A percentile compares a stretch with the other conserved stretches of the same genome.
Conservation (phyloP, 1,140 invertebrate genomes). For the Drosophila auraria region DNA sequence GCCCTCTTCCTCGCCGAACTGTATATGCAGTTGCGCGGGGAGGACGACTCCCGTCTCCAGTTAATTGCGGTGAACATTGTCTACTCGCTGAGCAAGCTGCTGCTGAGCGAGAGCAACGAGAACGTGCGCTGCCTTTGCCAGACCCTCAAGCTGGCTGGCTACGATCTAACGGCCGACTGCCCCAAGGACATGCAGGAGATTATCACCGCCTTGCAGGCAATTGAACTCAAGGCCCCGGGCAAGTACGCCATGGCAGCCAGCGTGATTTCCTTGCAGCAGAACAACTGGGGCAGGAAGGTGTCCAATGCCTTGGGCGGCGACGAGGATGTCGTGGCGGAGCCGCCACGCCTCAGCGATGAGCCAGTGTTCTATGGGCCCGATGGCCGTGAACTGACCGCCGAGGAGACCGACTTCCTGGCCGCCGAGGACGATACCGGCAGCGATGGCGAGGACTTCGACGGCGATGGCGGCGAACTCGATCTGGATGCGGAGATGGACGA, state of each 20-base stretch:
- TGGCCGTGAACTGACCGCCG: constrained; percentile 85
- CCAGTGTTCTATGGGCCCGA: constrained; percentile 86
- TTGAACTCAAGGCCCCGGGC: constrained; percentile 66
- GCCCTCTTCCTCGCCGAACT: constrained; percentile 79
- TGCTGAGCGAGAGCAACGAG: constrained; percentile 73
- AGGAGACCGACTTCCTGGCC: constrained; percentile 86
- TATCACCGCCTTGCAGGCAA: constrained; percentile 60
- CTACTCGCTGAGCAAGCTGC: constrained; percentile 67
- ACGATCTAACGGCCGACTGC: constrained; percentile 79
- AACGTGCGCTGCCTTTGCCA: constrained; percentile 87
- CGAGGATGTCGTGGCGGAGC: constrained; percentile 66
- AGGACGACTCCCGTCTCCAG: constrained; percentile 75
- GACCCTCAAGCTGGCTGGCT: constrained; percentile 86
- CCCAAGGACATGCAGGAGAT: constrained; percentile 72
- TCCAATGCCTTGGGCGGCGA: constrained; percentile 73
- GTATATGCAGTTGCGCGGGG: constrained; percentile 81
- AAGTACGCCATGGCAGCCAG: constrained; percentile 76
- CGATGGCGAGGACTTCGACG: constrained; percentile 82
- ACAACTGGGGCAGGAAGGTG: constrained; percentile 83
- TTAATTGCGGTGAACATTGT: constrained; percentile 81
- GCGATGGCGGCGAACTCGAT: constrained; percentile 85
- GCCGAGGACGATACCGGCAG: constrained; percentile 62
- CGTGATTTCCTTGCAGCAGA: constrained; percentile 80
- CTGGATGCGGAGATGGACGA: constrained; percentile 86
- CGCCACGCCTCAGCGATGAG: constrained; percentile 75